phyloP scores from a whole-genome alignment of 2,113 vertebrate species.

The Ceyx melanurus region DNA sequence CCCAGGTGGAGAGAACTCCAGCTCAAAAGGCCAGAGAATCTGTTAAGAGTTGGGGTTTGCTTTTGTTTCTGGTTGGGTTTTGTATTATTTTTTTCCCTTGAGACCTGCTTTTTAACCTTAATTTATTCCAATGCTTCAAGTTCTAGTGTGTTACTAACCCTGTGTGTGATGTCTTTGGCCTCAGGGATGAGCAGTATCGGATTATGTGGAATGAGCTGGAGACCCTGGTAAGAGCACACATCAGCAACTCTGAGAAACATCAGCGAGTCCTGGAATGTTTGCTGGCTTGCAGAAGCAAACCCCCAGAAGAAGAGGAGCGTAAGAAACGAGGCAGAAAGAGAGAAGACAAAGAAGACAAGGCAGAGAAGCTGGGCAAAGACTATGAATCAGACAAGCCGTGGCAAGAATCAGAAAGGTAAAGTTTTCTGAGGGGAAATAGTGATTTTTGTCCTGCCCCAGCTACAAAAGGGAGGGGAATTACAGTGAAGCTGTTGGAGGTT shows the following conservation, averaged over 20 bases:
- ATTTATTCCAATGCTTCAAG: not conserved
- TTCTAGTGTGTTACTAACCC: too few relatives aligned
- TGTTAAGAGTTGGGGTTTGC: not conserved
- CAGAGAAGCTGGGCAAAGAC: constrained; percentile 88
- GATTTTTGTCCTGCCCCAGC: not conserved
- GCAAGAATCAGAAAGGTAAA: constrained; percentile 91
- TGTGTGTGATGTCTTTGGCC: fast-evolving
- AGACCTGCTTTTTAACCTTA: not conserved
- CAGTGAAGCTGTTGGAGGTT: not conserved
- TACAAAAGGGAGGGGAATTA: not conserved
- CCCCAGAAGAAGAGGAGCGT: constrained; percentile 93
- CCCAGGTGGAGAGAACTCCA: not conserved
- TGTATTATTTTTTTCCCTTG: not conserved
- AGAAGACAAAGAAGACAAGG: constrained; percentile 93
- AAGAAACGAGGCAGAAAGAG: constrained; percentile 95
- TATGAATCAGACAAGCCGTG: constrained; percentile 88
- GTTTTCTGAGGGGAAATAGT: not conserved
- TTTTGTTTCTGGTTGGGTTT: too few relatives aligned
- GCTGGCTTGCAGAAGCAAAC: constrained; percentile 93
- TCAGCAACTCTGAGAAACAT: constrained; percentile 89
- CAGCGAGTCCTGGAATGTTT: constrained; percentile 94
- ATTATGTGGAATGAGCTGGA: constrained; percentile 99
- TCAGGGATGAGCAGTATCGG: constrained; percentile 96
- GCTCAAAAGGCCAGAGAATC: not conserved
- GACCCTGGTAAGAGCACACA: constrained; percentile 92